Evolutionary conservation across 2,113 vertebrate genomes (phyloP).

Genomic region (Mobula birostris): DNA sequence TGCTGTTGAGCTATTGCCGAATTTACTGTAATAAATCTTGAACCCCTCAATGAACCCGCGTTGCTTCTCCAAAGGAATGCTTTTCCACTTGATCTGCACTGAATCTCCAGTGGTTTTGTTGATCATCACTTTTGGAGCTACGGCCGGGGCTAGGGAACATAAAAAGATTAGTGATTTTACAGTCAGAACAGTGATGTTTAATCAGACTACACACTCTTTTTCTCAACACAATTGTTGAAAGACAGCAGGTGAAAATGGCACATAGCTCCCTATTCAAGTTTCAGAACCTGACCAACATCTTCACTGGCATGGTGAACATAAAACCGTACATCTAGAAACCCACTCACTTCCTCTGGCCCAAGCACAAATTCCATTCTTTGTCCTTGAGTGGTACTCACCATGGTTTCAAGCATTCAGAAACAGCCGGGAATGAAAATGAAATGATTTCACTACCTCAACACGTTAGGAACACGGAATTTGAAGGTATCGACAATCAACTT

Average conservation of each 20-base stretch:
- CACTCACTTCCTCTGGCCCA: too few relatives aligned
- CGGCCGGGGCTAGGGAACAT: conserved; percentile 46
- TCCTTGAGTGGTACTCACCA: too few relatives aligned
- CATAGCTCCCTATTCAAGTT: neutral
- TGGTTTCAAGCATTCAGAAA: too few relatives aligned
- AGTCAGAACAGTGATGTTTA: neutral
- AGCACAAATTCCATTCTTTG: too few relatives aligned
- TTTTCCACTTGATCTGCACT: conserved; percentile 52
- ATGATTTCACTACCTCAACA: too few relatives aligned
- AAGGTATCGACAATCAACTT: too few relatives aligned
- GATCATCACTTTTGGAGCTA: conserved; percentile 36
- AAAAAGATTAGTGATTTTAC: neutral
- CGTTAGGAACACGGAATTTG: too few relatives aligned
- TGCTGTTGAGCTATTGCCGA: neutral
- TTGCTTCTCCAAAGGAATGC: conserved; percentile 41
- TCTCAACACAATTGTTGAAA: neutral
- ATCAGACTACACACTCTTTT: neutral
- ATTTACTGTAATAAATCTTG: conserved; percentile 44
- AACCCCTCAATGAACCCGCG: conserved; percentile 58
- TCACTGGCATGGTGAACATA: neutral
- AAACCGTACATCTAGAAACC: too few relatives aligned
- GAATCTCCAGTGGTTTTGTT: conserved; percentile 42
- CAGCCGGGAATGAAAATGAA: too few relatives aligned
- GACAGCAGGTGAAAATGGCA: too few relatives aligned
- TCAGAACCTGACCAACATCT: neutral